Evolutionary conservation across 2,113 vertebrate species (phyloP), one percentile per base, ranked within the genome.

Genomic region (Stictonetta naevosa): DNA sequence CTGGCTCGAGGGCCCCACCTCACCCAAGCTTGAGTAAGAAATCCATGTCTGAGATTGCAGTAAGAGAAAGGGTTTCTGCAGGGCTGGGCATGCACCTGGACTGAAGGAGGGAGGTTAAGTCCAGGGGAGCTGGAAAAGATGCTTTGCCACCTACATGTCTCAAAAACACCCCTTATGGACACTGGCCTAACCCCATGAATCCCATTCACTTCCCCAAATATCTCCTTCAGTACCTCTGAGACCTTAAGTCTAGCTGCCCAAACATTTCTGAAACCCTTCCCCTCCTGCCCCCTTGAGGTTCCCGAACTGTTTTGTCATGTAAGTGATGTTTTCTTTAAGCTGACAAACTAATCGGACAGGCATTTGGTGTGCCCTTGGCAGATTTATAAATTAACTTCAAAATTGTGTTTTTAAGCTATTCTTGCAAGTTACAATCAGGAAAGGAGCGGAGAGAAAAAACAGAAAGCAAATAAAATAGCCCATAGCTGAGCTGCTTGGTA

Each of bases 21-120:
- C 38, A 42, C 33, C 26, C 71, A 38, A 20, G 31, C 22, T n/a
- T 3, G 13, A 62, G 20, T 34, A 40, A 48, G 53, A 52, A 88
- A 73, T 36, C 40, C 42, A 36, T n/a, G 17, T 28, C 14, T 46
- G n/a, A 66, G 11, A 2, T 48, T 59, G 21, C 2, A 26, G 33
- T 4, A 3, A 5, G 25, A 38, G 1, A 14, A 8, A 12, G 3
- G 56, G 40, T n/a, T 36, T 11, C 55, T 67, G 58, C 58, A 72
- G 63, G 21, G 34, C 55, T 22, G 20, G 23, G 29, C 72, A 23
- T 0, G 8, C 20, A 44, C 40, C 0, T 2, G 2, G 14, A 6
- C 72, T 31, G 36, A 29, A 52, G 68, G 73, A 68, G 62, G 19
- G 13, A 44, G 11, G 55, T 53, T 3, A 11, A 16, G 36, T 28